These are phyloP conservation scores for Muscicapa striata DNA, from an alignment of 2,797 vertebrate species.

Conservation along the genomic window DNA sequence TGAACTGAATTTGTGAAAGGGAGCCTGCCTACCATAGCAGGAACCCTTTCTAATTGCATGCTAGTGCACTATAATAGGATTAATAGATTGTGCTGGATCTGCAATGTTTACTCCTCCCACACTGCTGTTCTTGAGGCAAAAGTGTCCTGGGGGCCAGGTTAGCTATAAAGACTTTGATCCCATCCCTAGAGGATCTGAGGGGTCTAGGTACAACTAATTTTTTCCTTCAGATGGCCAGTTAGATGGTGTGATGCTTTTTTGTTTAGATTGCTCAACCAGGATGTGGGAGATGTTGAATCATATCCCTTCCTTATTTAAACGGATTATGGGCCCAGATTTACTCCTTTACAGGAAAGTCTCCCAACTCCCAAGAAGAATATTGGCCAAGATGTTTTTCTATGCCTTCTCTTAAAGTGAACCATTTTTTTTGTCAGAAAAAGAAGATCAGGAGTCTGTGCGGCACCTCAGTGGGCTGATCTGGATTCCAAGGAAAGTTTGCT, in stretches of 20 bases:
- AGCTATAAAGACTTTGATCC: not conserved
- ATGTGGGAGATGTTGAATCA: conserved; percentile 55
- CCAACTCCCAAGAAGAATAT: not conserved
- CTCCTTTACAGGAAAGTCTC: conserved; percentile 20
- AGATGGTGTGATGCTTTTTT: not conserved
- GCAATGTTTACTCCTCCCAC: not conserved
- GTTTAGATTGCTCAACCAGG: conserved; percentile 41
- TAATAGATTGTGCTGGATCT: not conserved
- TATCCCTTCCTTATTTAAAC: conserved; percentile 30
- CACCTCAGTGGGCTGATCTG: not conserved
- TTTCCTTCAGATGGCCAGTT: conserved; percentile 16
- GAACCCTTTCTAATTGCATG: not conserved
- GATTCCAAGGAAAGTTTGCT: not conserved
- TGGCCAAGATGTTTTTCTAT: not conserved
- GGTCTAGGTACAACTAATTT: not conserved
- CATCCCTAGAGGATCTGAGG: not conserved
- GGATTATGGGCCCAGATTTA: not conserved
- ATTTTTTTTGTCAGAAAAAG: not conserved
- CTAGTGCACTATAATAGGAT: not conserved
- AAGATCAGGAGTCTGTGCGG: not conserved
- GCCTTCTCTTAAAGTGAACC: not conserved
- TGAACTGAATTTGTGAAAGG: not conserved
- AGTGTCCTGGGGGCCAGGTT: not conserved
- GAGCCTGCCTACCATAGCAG: not conserved
- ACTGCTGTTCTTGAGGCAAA: not conserved